Percentiles rank a stretch among this genome's conserved stretches.
Evolutionary conservation across 2,113 vertebrate genomes (phyloP).

Genomic region (Terrapene triunguis): DNA sequence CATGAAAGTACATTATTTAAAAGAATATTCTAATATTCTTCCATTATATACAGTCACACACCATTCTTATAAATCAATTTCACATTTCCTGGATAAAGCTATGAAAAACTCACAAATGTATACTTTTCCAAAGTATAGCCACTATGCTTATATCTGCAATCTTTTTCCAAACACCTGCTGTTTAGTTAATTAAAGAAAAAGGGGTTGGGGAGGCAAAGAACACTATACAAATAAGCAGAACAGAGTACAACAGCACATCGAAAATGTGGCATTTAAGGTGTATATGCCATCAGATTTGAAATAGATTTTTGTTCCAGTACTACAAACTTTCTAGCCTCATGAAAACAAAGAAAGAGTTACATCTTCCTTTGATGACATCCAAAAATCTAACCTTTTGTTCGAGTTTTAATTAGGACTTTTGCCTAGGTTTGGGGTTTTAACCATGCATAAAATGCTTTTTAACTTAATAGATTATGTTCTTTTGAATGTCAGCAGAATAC

Average conservation of each 20-base stretch:
- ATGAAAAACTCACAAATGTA: slow-evolving; percentile 54
- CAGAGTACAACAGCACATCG: slow-evolving; percentile 20
- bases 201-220: slow-evolving; percentile 26
- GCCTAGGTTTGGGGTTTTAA: slow-evolving; percentile 11
- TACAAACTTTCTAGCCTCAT: slow-evolving; percentile 19
- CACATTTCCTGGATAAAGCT: slow-evolving; percentile 39
- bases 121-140: slow-evolving; percentile 41
- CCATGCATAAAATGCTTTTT: not conserved
- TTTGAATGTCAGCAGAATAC: not conserved
- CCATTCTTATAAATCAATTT: slow-evolving; percentile 11
- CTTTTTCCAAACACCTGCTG: slow-evolving; percentile 29
- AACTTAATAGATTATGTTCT: not conserved
- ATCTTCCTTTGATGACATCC: slow-evolving; percentile 10
- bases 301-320: slow-evolving; percentile 1
- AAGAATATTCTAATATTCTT: not conserved
- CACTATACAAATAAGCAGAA: slow-evolving; percentile 57
- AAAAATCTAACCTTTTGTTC: slow-evolving; percentile 16
- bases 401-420: slow-evolving; percentile 61
- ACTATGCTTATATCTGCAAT: slow-evolving; percentile 41
- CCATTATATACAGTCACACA: slow-evolving; percentile 20
- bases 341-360: not conserved
- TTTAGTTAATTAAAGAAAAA: slow-evolving; percentile 9
- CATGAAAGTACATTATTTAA: slow-evolving; percentile 18
- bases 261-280: slow-evolving; percentile 21
- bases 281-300: not conserved